Percentiles rank a stretch among this genome's conserved stretches.
Conservation (phyloP, 2,113 vertebrate genomes). For the Anser brachyrhynchus region DNA sequence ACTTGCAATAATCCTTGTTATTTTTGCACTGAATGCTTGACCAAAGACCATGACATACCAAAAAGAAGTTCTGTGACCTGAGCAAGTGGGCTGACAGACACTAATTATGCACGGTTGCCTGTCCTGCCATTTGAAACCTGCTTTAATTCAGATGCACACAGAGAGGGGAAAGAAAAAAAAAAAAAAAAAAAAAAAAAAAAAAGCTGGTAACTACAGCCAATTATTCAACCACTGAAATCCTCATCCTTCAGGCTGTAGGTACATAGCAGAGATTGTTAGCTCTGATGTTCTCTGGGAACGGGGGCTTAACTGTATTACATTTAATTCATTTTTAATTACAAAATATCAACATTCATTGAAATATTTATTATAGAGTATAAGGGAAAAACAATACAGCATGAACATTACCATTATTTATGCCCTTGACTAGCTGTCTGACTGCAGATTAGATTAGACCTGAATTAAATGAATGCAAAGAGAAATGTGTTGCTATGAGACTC, state of each 20-base stretch:
- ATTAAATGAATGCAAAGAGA: constrained; percentile 49
- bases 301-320: background rate
- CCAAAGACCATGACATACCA: background rate
- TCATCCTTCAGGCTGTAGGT: background rate
- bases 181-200: background rate
- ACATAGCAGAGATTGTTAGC: background rate
- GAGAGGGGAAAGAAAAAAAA: background rate
- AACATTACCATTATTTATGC: background rate
- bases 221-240: background rate
- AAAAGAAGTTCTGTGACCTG: background rate
- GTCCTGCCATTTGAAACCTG: background rate
- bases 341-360: background rate
- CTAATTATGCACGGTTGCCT: background rate
- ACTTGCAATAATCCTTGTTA: constrained; percentile 10
- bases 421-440: constrained; percentile 35
- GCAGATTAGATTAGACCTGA: constrained; percentile 42
- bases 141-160: background rate
- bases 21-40: constrained; percentile 8
- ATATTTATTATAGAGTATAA: background rate
- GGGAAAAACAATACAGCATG: background rate
- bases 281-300: background rate
- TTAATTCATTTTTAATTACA: background rate
- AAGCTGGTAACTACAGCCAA: background rate
- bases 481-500: constrained; percentile 67
- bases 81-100: constrained; percentile 22